Percentiles rank a stretch among this genome's conserved stretches.
phyloP scores from a whole-genome alignment of 2,797 vertebrate genomes.

The Anas flavirostris region DNA sequence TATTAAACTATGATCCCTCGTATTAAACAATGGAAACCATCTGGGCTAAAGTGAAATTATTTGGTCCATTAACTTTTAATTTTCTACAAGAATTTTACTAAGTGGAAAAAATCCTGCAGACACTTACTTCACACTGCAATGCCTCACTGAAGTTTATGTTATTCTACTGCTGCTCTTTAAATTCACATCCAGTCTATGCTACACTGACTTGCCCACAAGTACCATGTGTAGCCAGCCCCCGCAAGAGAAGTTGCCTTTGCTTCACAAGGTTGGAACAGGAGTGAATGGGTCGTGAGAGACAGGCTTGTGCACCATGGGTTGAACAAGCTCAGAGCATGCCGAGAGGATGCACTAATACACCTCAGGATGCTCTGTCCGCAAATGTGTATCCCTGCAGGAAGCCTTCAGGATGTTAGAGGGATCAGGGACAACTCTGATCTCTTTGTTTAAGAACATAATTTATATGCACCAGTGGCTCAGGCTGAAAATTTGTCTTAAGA shows the following conservation, averaged over 20 bases:
- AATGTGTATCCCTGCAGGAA: not conserved
- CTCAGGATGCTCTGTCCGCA: not conserved
- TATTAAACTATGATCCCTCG: not conserved
- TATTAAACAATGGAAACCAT: not conserved
- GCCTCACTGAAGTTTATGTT: not conserved
- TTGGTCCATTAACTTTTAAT: not conserved
- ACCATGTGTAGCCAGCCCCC: rapidly evolving
- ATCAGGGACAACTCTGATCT: not conserved
- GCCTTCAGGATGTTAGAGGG: not conserved
- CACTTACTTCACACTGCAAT: not conserved
- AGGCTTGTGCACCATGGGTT: not conserved
- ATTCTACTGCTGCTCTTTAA: not conserved
- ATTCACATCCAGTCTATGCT: not conserved
- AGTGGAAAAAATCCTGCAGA: not conserved
- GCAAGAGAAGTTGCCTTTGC: not conserved
- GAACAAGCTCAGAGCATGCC: not conserved
- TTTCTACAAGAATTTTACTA: not conserved
- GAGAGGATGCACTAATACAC: not conserved
- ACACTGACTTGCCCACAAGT: not conserved
- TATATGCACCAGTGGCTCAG: not conserved
- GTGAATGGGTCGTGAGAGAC: not conserved
- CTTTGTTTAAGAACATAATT: not conserved
- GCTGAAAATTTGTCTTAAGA: not conserved
- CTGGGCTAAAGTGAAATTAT: not conserved
- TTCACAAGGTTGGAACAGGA: not conserved